Evolutionary conservation across 2,113 vertebrate genomes (phyloP).

Genomic region (Hippopotamus amphibius): DNA sequence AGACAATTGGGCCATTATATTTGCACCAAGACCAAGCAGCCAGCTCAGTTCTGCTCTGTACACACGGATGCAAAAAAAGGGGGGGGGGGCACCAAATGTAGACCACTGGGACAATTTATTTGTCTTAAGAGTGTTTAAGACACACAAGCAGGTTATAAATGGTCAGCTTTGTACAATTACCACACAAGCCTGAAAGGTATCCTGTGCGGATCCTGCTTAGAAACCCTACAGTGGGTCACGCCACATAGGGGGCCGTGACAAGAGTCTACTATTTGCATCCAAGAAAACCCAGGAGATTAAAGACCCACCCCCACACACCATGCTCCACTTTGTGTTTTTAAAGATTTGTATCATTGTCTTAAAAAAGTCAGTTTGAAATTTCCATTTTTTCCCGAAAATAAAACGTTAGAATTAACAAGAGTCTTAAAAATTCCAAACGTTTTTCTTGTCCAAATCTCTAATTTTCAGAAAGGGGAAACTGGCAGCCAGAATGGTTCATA

Average conservation of each 20-base stretch:
- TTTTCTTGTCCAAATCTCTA: slow-evolving; percentile 2
- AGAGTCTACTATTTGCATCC: not conserved
- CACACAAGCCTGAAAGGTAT: slow-evolving; percentile 24
- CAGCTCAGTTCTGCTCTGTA: slow-evolving; percentile 60
- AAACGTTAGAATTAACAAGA: slow-evolving; percentile 41
- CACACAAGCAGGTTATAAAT: slow-evolving; percentile 74
- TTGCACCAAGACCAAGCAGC: slow-evolving; percentile 52
- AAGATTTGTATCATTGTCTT: not conserved
- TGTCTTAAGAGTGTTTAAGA: slow-evolving; percentile 79
- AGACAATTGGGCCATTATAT: slow-evolving; percentile 78
- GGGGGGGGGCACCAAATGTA: slow-evolving; percentile 35
- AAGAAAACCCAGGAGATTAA: not conserved
- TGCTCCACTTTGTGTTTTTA: not conserved
- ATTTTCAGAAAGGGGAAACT: not conserved
- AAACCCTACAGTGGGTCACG: not conserved
- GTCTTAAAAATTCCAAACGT: slow-evolving; percentile 37
- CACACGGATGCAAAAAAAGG: slow-evolving; percentile 26
- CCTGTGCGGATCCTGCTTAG: not conserved
- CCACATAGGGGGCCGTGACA: slow-evolving; percentile 60
- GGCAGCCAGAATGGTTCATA: not conserved
- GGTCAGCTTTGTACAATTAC: slow-evolving; percentile 69
- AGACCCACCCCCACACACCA: not conserved
- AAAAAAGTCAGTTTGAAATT: not conserved
- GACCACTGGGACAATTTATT: slow-evolving; percentile 78
- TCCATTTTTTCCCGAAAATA: not conserved